A percentile compares a stretch with the other conserved stretches of the same genome.
Conservation (phyloP, 2,797 vertebrate species). For the Peromyscus eremicus region DNA sequence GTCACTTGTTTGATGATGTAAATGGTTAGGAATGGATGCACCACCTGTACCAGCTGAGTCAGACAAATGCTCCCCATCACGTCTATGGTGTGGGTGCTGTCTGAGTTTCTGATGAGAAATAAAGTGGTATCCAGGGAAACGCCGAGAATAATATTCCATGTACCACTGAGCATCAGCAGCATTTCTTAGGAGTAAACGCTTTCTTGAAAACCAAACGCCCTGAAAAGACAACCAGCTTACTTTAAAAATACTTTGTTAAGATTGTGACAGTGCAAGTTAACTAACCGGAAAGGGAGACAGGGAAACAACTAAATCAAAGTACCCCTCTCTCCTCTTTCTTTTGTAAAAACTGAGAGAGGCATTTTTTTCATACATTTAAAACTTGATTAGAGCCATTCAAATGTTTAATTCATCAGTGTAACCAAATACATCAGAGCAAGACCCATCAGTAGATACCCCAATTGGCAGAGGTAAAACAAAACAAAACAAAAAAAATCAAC, state of each 20-base stretch:
- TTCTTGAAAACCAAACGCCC: slow-evolving; percentile 40
- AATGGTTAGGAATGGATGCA: slow-evolving; percentile 75
- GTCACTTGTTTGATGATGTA: slow-evolving; percentile 46
- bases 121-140: background rate
- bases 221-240: slow-evolving; percentile 19
- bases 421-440: slow-evolving; percentile 81
- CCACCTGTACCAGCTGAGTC: slow-evolving; percentile 65
- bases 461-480: slow-evolving; percentile 48
- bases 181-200: slow-evolving; percentile 1
- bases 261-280: slow-evolving; percentile 51
- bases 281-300: slow-evolving; percentile 59
- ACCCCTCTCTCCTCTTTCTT: slow-evolving; percentile 65
- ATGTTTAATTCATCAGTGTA: slow-evolving; percentile 81
- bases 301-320: slow-evolving; percentile 73
- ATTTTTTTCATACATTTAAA: slow-evolving; percentile 78
- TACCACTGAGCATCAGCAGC: background rate
- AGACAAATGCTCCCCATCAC: slow-evolving; percentile 64
- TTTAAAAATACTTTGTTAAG: slow-evolving; percentile 18
- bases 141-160: background rate
- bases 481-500: background rate
- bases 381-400: slow-evolving; percentile 79
- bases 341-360: slow-evolving; percentile 36
- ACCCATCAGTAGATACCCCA: slow-evolving; percentile 63
- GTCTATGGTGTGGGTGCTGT: slow-evolving; percentile 36
- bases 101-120: slow-evolving; percentile 56